These are phyloP conservation scores for Crotalus tigris DNA, from an alignment of 2,113 vertebrate genomes.

Conservation along the genomic window DNA sequence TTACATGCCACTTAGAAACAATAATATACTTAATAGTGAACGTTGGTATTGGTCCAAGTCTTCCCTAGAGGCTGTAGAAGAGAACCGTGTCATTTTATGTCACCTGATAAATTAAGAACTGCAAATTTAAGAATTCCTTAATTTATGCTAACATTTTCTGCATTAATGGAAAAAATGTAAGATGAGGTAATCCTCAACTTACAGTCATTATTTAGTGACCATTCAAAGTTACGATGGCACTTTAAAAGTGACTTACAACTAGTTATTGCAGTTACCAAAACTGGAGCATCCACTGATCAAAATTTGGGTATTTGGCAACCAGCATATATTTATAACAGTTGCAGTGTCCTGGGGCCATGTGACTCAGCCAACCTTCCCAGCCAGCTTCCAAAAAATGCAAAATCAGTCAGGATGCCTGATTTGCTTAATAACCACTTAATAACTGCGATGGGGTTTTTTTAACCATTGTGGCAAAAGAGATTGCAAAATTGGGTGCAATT, in stretches of 20 bases:
- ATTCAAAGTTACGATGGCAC: not conserved
- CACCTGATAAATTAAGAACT: not conserved
- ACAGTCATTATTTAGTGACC: not conserved
- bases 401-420: no score
- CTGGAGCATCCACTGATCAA: not conserved
- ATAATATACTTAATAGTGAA: not conserved
- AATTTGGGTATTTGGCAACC: not conserved
- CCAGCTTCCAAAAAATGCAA: no score
- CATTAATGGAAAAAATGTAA: fast-evolving
- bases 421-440: no score
- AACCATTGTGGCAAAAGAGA: no score
- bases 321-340: not conserved
- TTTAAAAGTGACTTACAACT: not conserved
- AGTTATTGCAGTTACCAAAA: not conserved
- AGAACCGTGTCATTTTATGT: not conserved
- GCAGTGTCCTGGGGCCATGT: not conserved
- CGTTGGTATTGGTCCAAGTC: not conserved
- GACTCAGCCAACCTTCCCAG: no score
- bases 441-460: no score
- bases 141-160: not conserved
- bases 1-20: not conserved
- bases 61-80: not conserved
- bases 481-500: no score
- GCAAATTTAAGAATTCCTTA: not conserved
- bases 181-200: not conserved